Evolutionary conservation across 2,888 invertebrate genomes (phyloP).

Genomic region (Euspilapteryx auroguttella): DNA sequence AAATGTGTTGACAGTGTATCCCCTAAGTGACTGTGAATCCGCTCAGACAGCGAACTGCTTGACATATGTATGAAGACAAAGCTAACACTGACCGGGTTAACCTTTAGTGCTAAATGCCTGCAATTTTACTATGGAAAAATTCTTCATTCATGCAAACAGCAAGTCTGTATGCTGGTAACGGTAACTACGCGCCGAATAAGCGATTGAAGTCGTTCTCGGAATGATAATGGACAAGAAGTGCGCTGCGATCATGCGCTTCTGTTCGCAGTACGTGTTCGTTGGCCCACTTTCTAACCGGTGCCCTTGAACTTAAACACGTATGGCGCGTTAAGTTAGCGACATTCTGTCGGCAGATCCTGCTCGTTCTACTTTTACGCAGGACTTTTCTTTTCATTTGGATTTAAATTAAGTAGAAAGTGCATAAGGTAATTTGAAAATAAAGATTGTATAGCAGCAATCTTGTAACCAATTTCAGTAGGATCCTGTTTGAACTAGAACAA

Average conservation of each 20-base stretch:
- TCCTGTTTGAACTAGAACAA: slow-evolving; percentile 19
- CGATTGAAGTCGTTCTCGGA: slow-evolving; percentile 52
- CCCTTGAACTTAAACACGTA: slow-evolving; percentile 24
- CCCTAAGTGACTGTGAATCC: slow-evolving; percentile 4
- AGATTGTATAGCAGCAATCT: no score
- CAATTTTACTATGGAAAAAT: slow-evolving; percentile 54
- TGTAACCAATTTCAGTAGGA: slow-evolving; percentile 14
- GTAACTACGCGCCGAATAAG: slow-evolving; percentile 53
- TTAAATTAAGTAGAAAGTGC: no score
- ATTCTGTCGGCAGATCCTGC: slow-evolving; percentile 3
- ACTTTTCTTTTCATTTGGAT: no score
- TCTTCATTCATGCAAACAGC: slow-evolving; percentile 49
- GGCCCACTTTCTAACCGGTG: slow-evolving; percentile 42
- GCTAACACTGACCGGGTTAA: slow-evolving; percentile 54
- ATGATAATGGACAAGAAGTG: slow-evolving; percentile 48
- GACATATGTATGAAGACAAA: slow-evolving; percentile 38
- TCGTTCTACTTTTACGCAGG: slow-evolving; percentile 4
- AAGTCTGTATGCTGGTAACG: slow-evolving; percentile 53
- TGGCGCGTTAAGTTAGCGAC: slow-evolving; percentile 8
- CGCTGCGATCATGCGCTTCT: no score
- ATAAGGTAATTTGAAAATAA: no score
- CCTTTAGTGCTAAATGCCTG: slow-evolving; percentile 54
- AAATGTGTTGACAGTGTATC: slow-evolving; percentile 4
- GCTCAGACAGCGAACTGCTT: background rate
- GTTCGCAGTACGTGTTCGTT: slow-evolving; percentile 25